Percentiles rank a stretch among this genome's conserved stretches.
phyloP scores from a whole-genome alignment of 2,797 vertebrate genomes.

The Pangasius macronema region DNA sequence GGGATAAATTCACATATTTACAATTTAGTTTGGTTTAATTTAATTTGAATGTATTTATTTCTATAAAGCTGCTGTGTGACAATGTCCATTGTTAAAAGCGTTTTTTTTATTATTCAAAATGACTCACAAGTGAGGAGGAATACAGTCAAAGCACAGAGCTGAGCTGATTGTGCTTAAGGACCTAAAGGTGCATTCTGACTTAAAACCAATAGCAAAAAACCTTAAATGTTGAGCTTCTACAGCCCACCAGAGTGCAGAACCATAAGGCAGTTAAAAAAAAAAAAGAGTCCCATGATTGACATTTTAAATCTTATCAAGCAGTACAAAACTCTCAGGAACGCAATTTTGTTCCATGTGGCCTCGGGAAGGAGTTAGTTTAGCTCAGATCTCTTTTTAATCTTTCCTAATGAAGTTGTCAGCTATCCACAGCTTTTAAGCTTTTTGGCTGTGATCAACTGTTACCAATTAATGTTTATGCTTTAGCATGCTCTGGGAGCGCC shows the following conservation, averaged over 20 bases:
- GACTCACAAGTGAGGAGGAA: neutral
- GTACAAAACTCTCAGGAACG: neutral
- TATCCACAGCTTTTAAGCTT: slow-evolving; percentile 21
- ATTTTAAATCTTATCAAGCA: neutral
- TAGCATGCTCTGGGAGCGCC: slow-evolving; percentile 14
- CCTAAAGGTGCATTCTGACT: neutral
- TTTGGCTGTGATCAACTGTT: slow-evolving; percentile 37
- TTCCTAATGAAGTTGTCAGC: slow-evolving; percentile 46
- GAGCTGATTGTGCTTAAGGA: neutral
- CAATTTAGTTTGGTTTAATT: too few species aligned
- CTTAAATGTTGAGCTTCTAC: neutral
- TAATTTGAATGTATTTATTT: too few species aligned
- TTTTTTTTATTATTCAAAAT: neutral
- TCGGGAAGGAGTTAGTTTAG: slow-evolving; percentile 15
- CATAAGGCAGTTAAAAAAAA: neutral
- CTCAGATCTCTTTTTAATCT: slow-evolving; percentile 42
- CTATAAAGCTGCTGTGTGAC: too few species aligned
- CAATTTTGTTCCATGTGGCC: neutral
- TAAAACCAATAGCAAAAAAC: slow-evolving; percentile 3
- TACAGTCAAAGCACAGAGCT: neutral
- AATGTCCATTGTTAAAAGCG: too few species aligned
- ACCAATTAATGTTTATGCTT: slow-evolving; percentile 31
- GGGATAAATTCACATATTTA: too few species aligned
- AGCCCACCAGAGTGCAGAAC: neutral
- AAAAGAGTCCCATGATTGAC: neutral